Base-by-base conservation (phyloP, 2,888 invertebrate species). In the Lasioglossum lativentre region DNA sequence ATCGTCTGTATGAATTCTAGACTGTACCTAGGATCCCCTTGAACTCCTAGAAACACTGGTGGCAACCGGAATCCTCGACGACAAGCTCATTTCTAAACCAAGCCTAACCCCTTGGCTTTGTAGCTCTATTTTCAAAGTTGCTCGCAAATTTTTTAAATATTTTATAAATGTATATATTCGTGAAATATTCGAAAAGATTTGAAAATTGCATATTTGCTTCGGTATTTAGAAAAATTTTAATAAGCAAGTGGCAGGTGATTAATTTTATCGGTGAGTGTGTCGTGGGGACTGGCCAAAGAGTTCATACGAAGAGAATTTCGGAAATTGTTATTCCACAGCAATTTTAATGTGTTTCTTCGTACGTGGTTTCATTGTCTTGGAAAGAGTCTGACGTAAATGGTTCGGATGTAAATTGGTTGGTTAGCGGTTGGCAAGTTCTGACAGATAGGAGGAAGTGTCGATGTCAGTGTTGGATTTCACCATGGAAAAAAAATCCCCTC, bases 401-500 rank as follows among this genome's bases (percentile, higher is more conserved):
- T 52, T 52, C 52, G 1, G 52, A 52, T 52, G 52, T 52, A 23
- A 52, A 52, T 52, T 52, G 23, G 52, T 52, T 52, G n/a, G 52
- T n/a, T 52, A 8, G 52, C 8, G 52, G 23, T n/a, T 52, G 52
- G 52, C 52, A n/a, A 52, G 52, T n/a, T 52, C 47, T 23, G 66
- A 77, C 23, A 40, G 16, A 38, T 34, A 59, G 42, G 66, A 68
- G 63, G 70, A 71, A 77, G 76, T 45, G 23, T 72, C 68, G 66
- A n/a, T 56, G 63, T 82, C 71, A 80, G 81, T 88, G 81, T 78
- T 47, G 66, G 47, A 66, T 38, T 68, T 85, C 56, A 78, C 30
- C 79, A 70, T 45, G n/a, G n/a, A 30, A 83, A 42, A 80, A 82
- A 82, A 80, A 80, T 86, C 87, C 87, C 90, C 83, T 88, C 84